Evolutionary conservation across 1,140 invertebrate species (phyloP).

Genomic region (Nasonia giraulti): DNA sequence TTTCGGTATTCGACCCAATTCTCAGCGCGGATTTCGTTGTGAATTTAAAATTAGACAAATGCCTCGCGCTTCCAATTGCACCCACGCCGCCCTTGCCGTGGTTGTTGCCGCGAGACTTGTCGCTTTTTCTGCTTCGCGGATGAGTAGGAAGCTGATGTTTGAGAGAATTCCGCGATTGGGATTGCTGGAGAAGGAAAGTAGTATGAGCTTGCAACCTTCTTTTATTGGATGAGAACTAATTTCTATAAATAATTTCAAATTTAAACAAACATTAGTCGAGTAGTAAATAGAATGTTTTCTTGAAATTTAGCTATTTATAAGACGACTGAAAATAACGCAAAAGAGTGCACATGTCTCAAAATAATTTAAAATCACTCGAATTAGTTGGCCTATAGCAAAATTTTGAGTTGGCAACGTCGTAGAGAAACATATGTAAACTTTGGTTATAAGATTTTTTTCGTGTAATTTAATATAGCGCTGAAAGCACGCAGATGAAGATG

Average conservation of each 20-base stretch:
- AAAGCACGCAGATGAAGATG: too few species aligned
- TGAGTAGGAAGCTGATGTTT: background rate
- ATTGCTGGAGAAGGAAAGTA: too few species aligned
- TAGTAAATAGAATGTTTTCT: slow-evolving; percentile 1
- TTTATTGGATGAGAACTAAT: too few species aligned
- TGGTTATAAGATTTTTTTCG: too few species aligned
- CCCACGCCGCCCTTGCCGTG: slow-evolving; percentile 51
- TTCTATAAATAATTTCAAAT: too few species aligned
- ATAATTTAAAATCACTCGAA: background rate
- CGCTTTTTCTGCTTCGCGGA: background rate
- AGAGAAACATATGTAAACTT: too few species aligned
- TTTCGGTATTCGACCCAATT: slow-evolving; percentile 64
- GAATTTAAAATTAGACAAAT: slow-evolving; percentile 66
- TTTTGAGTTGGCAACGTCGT: background rate
- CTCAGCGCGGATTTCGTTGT: slow-evolving; percentile 58
- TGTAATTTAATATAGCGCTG: too few species aligned
- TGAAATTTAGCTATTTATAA: background rate
- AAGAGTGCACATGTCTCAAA: background rate
- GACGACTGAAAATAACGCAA: background rate
- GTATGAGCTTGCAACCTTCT: too few species aligned
- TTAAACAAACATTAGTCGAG: background rate
- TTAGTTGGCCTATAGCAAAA: background rate
- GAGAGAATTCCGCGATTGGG: too few species aligned
- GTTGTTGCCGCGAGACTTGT: background rate
- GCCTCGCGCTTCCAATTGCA: slow-evolving; percentile 56